Evolutionary conservation across 2,888 invertebrate species (phyloP).

Genomic region (Leptarthrus brevirostris): DNA sequence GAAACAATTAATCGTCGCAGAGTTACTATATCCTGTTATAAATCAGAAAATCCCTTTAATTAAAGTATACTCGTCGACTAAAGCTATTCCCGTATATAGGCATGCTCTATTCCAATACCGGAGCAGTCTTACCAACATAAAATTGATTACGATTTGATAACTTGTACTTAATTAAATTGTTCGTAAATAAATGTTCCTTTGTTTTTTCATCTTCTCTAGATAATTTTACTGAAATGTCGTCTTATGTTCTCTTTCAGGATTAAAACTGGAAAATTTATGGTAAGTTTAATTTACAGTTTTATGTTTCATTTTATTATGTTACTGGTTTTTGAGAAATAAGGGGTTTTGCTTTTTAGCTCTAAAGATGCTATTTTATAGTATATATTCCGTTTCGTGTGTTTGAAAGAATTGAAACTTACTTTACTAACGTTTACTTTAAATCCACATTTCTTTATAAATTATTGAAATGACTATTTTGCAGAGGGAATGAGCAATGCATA

Average conservation of each 20-base stretch:
- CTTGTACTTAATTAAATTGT: constrained; percentile 37
- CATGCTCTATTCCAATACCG: constrained; percentile 15
- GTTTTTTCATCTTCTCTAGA: not conserved
- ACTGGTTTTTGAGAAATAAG: no score
- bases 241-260: not conserved
- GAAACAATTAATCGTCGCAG: constrained; percentile 56
- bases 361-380: no score
- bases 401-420: no score
- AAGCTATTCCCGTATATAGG: constrained; percentile 31
- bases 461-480: no score
- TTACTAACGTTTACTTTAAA: no score
- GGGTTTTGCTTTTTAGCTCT: no score
- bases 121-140: constrained; percentile 9
- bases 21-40: constrained; percentile 49
- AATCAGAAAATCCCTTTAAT: constrained; percentile 49
- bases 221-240: not conserved
- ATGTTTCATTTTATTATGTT: no score
- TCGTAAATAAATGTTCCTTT: constrained; percentile 16
- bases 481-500: no score
- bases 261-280: no score
- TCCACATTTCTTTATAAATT: no score
- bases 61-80: constrained; percentile 45
- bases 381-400: no score
- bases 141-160: constrained; percentile 38
- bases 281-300: no score